Percentiles rank a stretch among this genome's conserved stretches.
phyloP scores from a whole-genome alignment of 2,888 invertebrate species.

The Philhelius pedissequus region DNA sequence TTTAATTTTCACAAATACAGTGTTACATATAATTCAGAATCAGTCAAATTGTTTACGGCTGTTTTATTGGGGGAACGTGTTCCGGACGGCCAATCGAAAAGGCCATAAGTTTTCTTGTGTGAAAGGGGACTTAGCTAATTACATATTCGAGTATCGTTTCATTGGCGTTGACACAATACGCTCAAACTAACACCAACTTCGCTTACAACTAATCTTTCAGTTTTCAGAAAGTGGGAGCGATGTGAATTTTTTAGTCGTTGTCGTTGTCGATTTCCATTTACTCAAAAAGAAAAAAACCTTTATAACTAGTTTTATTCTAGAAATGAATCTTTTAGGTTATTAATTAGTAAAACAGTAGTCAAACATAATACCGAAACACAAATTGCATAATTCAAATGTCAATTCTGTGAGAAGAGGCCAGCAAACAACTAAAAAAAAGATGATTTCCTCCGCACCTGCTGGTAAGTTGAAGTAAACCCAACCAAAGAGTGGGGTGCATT shows the following conservation, averaged over 20 bases:
- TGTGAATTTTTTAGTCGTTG: constrained; percentile 53
- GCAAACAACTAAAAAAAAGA: not conserved
- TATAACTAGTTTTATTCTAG: not conserved
- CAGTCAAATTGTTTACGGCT: too few species aligned
- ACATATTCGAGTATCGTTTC: constrained; percentile 19
- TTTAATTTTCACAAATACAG: too few species aligned
- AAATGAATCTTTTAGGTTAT: constrained; percentile 5
- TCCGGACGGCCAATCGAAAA: too few species aligned
- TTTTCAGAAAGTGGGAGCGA: constrained; percentile 58
- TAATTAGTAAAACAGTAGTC: not conserved
- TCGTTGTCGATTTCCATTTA: constrained; percentile 26
- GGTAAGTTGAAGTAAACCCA: constrained; percentile 42
- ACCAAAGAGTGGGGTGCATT: constrained; percentile 11
- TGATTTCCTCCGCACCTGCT: constrained; percentile 62
- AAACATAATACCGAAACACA: not conserved
- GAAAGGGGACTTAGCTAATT: too few species aligned
- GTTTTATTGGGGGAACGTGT: too few species aligned
- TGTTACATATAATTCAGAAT: too few species aligned
- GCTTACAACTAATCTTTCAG: constrained; percentile 57
- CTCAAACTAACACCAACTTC: constrained; percentile 33
- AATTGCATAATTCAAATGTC: constrained; percentile 43
- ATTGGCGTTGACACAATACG: not conserved
- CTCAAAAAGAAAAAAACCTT: not conserved
- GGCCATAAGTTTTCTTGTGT: too few species aligned
- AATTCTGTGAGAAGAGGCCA: constrained; percentile 22